phyloP scores from a whole-genome alignment of 1,140 invertebrate genomes.

The Neodiprion fabricii region DNA sequence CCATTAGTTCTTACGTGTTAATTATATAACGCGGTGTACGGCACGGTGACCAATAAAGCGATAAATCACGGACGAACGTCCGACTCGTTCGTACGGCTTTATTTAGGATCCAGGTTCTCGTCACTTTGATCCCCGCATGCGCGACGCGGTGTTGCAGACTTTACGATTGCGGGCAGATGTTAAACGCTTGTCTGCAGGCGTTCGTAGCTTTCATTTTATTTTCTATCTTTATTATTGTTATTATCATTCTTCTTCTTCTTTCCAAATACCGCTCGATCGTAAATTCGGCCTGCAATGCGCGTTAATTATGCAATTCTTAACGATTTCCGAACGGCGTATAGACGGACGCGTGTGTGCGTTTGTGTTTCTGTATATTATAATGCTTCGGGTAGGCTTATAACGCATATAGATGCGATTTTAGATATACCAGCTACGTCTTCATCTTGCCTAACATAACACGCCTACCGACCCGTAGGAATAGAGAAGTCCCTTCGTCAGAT shows the following conservation, averaged over 20 bases:
- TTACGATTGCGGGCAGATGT: constrained; percentile 36
- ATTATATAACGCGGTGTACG: constrained; percentile 21
- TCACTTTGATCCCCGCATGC: not conserved
- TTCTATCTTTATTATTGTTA: not conserved
- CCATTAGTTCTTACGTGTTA: constrained; percentile 30
- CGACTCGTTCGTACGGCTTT: constrained; percentile 6
- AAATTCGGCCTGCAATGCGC: not conserved
- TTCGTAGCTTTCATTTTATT: not conserved
- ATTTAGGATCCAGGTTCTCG: no score
- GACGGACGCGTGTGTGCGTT: no score
- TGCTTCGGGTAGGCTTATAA: no score
- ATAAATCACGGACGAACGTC: constrained; percentile 36
- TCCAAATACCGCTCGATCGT: not conserved
- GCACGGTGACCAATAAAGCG: constrained; percentile 25
- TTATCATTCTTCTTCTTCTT: not conserved
- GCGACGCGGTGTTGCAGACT: constrained; percentile 17
- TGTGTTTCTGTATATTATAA: no score
- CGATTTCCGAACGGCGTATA: not conserved
- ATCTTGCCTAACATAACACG: constrained; percentile 5
- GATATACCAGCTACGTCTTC: constrained; percentile 7
- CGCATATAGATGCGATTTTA: not conserved
- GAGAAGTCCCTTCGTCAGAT: not conserved
- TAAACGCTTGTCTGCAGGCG: constrained; percentile 20
- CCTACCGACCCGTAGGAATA: not conserved
- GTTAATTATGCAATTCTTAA: constrained; percentile 16